These are phyloP conservation scores for Bellardia bayeri DNA, from an alignment of 2,888 invertebrate genomes.

Conservation along the genomic window DNA sequence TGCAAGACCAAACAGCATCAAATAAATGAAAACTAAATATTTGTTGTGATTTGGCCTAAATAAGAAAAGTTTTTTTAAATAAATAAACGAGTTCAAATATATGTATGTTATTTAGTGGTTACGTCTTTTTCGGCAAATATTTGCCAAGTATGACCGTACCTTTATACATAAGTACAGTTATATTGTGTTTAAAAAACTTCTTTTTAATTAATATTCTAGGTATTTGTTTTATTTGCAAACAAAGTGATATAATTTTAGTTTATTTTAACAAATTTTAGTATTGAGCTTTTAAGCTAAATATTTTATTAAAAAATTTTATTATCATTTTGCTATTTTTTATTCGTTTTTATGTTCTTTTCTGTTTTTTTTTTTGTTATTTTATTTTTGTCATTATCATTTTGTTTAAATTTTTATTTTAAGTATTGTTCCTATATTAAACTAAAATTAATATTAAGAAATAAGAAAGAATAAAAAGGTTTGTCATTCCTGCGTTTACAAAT, in stretches of 20 bases:
- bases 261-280: conserved; percentile 69
- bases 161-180: not conserved
- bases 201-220: not conserved
- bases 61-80: too few species aligned
- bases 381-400: conserved; percentile 35
- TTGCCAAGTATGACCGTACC: too few species aligned
- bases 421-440: conserved; percentile 72
- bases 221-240: conserved; percentile 80
- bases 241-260: conserved; percentile 82
- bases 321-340: conserved; percentile 30
- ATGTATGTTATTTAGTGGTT: too few species aligned
- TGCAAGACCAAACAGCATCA: too few species aligned
- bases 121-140: too few species aligned
- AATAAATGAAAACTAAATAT: too few species aligned
- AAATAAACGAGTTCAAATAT: too few species aligned
- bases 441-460: conserved; percentile 58
- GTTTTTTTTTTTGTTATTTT: conserved; percentile 1
- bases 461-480: conserved; percentile 7
- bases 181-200: not conserved
- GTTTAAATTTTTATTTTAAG: conserved; percentile 59
- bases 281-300: conserved; percentile 72
- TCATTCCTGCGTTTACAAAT: conserved; percentile 46
- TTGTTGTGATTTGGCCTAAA: too few species aligned
- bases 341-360: conserved; percentile 19
- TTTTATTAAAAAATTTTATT: conserved; percentile 38